Evolutionary conservation across 2,113 vertebrate species (phyloP), one percentile per base, ranked within the genome.

Genomic region (Ptilonorhynchus violaceus): DNA sequence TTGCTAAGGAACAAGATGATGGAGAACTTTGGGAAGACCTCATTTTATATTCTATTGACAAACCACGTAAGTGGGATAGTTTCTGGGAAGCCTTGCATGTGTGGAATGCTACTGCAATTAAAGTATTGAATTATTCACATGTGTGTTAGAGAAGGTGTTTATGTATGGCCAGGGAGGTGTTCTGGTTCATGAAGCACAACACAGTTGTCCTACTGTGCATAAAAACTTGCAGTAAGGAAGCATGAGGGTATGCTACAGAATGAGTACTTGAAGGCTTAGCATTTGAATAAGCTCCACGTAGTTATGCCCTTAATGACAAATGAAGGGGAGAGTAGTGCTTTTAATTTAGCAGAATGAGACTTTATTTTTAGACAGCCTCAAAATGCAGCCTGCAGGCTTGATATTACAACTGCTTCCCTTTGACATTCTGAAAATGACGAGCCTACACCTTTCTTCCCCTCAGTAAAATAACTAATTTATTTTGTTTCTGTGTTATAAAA

Each of bases 1-100:
- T 99, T 93, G 99, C 99, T 68, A 99, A 99, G 96, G 99, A 99
- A 82, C 99, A 99, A 94, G 99, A 99, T 19, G 99, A 99, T 21
- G 98, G 97, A 56, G 99, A 99, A 91, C 98, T 99, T 55, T 99
- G 99, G 99, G 99, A 99, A 95, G 99, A 99, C 87, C 99, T 99
- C 85, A 99, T 99, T 97, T 98, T 99, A 11, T 99, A 99, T 96
- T 99, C 99, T 41, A 99, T 99, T 2, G 99, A 99, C 96, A 99
- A 99, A 95, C 99, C 99, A 85, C 99, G 99, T 99, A 98, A 88
- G 99, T 53, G 9, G 53, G 47, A 62, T 58, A 59, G 13, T 59
- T 91, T 89, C 75, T 81, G 67, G 46, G 75, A 62, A 59, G 28
- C 22, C 23, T 83, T 46, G 31, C 7, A 8, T 42, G 5, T 82